Evolutionary conservation across 2,888 invertebrate genomes (phyloP), one percentile per base, ranked within the genome.

Genomic region (Bombylius major): DNA sequence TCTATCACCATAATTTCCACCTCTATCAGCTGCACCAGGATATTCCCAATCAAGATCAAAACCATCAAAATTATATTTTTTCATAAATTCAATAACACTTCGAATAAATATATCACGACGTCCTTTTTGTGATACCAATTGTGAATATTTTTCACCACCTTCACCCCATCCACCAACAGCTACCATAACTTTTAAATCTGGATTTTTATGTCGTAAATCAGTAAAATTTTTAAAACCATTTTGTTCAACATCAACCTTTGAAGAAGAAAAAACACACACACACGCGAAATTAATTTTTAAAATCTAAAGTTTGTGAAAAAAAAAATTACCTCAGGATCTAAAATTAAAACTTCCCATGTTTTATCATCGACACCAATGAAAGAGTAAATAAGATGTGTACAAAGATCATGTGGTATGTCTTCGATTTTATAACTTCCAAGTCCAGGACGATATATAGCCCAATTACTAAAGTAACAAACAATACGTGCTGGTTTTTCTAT

Each of bases 111-210:
- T 75, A 65, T 80, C 79, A 53, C 92, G 78, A 31, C 82, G 77
- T 53, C 79, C 77, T 65, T 86, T 84, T 50, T 83, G 78, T 0
- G 84, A 79, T 0, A 88, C 89, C 82, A 93, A 83, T 52, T 80
- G 78, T 0, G 92, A 92, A 72, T 92, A 93, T 69, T 92, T 92
- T 61, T 82, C 78, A 31, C 92, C 92, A 13, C 92, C 92, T 68
- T 92, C 92, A 1, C 85, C 92, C 92, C 92, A 93, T 0, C 92
- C 92, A 0, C 93, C 93, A 1, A 92, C 86, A 0, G 92, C 92
- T 2, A 92, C 79, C 75, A 82, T 80, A 48, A 87, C 81, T 71
- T 89, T 89, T 8, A 91, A 76, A 36, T 80, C 71, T 0, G 91
- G 90, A 69, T 86, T 80, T 44, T 79, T 80, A 36, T 79, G 74